Evolutionary conservation across 2,113 vertebrate genomes (phyloP).

Genomic region (Hippocampus mohnikei): DNA sequence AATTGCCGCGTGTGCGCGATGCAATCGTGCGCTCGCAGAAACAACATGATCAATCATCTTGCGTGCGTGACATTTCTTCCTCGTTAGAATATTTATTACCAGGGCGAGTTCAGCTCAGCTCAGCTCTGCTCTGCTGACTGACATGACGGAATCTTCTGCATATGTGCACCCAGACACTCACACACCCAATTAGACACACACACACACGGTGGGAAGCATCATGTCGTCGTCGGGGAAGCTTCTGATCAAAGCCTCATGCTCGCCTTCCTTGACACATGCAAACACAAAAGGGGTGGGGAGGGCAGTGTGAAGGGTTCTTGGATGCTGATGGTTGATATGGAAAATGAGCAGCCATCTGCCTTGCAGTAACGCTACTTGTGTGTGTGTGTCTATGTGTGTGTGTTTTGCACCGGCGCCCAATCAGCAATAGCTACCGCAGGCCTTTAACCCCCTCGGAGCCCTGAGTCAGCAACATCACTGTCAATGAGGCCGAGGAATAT

Average conservation of each 20-base stretch:
- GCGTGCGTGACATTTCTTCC: background rate
- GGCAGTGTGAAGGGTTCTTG: background rate
- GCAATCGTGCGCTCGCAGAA: background rate
- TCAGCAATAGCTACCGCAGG: slow-evolving; percentile 38
- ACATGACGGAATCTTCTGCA: slow-evolving; percentile 31
- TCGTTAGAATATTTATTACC: slow-evolving; percentile 18
- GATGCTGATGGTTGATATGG: slow-evolving; percentile 7
- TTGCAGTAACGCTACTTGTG: slow-evolving; percentile 1
- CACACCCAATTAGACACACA: background rate
- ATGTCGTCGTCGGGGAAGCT: background rate
- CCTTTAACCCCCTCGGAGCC: slow-evolving; percentile 43
- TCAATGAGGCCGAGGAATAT: slow-evolving; percentile 44
- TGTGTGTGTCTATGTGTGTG: background rate
- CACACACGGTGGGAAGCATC: background rate
- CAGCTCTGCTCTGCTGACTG: slow-evolving; percentile 21
- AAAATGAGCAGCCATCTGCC: background rate
- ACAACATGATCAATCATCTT: background rate
- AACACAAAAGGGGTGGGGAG: background rate
- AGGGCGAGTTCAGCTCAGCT: background rate
- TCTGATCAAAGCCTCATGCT: slow-evolving; percentile 33
- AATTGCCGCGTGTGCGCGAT: background rate
- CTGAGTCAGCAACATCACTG: slow-evolving; percentile 58
- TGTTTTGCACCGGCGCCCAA: slow-evolving; percentile 30
- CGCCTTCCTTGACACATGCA: slow-evolving; percentile 10
- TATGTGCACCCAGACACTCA: background rate